These are phyloP conservation scores for Psix sp. DNA, from an alignment of 1,140 invertebrate species.

Conservation along the genomic window DNA sequence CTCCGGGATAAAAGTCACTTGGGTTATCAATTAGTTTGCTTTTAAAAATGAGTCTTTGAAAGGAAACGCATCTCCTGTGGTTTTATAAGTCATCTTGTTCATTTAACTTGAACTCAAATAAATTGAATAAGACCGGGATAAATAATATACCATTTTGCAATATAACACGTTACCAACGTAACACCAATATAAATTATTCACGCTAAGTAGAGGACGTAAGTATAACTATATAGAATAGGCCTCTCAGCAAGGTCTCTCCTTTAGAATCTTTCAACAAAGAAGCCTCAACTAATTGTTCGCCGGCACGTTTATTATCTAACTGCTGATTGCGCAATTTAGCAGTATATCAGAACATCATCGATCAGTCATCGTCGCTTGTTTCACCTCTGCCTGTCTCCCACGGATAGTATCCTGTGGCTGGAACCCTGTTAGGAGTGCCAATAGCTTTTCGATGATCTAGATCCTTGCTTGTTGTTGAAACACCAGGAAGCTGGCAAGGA, in stretches of 20 bases:
- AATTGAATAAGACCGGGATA: slow-evolving; percentile 26
- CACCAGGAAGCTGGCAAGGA: slow-evolving; percentile 72
- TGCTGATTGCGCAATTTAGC: slow-evolving; percentile 24
- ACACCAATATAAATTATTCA: too few species aligned
- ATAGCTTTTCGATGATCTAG: slow-evolving; percentile 69
- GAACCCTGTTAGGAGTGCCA: slow-evolving; percentile 24
- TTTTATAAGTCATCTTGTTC: too few species aligned
- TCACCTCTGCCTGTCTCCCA: background rate
- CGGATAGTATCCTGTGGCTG: slow-evolving; percentile 2
- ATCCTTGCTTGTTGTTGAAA: slow-evolving; percentile 56
- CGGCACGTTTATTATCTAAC: slow-evolving; percentile 18
- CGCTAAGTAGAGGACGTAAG: too few species aligned
- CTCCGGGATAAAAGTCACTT: too few species aligned
- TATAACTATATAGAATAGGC: too few species aligned
- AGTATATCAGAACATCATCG: slow-evolving; percentile 42
- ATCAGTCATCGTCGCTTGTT: slow-evolving; percentile 39
- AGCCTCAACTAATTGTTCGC: background rate
- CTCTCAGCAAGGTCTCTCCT: slow-evolving; percentile 13
- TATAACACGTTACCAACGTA: too few species aligned
- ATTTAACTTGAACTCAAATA: too few species aligned
- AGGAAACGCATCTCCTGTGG: too few species aligned
- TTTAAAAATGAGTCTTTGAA: too few species aligned
- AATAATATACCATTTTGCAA: slow-evolving; percentile 7
- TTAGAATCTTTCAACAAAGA: slow-evolving; percentile 23
- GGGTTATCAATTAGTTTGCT: too few species aligned